Percentiles rank a stretch among this genome's conserved stretches.
Conservation (phyloP, 53 echinoderm and acorn worm species). For the Paracentrotus lividus region DNA sequence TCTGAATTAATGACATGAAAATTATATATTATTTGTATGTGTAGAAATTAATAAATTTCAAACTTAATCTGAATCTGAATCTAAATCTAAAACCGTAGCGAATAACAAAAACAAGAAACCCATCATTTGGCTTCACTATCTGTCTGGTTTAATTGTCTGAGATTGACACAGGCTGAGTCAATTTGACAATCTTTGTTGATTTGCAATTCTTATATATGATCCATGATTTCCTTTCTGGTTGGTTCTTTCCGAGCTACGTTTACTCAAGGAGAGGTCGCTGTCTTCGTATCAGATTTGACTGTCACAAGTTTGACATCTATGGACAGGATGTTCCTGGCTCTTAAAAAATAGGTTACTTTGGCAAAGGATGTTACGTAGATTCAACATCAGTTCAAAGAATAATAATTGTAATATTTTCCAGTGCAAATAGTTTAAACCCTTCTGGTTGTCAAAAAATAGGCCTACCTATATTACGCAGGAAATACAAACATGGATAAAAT, state of each 20-base stretch:
- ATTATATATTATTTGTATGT: too few relatives aligned
- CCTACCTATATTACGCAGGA: too few relatives aligned
- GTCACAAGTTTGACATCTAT: not conserved
- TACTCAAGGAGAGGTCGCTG: slow-evolving; percentile 2
- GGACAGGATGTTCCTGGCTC: not conserved
- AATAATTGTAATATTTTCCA: too few relatives aligned
- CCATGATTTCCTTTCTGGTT: not conserved
- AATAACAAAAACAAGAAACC: not conserved
- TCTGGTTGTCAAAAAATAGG: too few relatives aligned
- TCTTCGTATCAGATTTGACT: not conserved
- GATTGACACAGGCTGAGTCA: not conserved
- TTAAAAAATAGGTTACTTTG: not conserved
- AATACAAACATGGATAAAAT: too few relatives aligned
- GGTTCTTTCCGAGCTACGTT: not conserved
- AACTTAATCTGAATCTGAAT: too few relatives aligned
- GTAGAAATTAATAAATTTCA: too few relatives aligned
- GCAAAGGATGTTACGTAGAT: not conserved
- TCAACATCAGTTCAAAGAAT: too few relatives aligned
- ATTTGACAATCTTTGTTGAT: not conserved
- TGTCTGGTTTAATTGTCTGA: not conserved
- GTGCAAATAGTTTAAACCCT: too few relatives aligned
- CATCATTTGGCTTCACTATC: not conserved
- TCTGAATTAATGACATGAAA: too few relatives aligned
- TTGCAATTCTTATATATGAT: not conserved
- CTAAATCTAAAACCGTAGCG: too few relatives aligned